Evolutionary conservation across 2,888 invertebrate genomes (phyloP), one percentile per base, ranked within the genome.

Genomic region (Thelaira solivaga): DNA sequence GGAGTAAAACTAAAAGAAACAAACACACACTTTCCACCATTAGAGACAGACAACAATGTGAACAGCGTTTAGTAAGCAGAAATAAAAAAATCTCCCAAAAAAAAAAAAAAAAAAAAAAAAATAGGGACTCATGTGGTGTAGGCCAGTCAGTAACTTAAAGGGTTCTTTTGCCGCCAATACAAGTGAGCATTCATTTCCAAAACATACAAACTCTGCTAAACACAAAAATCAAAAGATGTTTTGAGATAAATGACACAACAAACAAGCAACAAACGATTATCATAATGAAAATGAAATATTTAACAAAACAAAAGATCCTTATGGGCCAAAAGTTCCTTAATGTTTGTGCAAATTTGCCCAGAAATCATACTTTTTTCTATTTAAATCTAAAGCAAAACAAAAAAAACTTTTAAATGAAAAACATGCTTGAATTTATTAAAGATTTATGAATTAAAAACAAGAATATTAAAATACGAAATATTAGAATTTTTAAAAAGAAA

Each of bases 221-320:
- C 65, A 64, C 26, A 18, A 61, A n/a, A 34, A 39, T 51, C 20
- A 43, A 74, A 74, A 74, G 69, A 26, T 61, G 69, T 72, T 69
- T 74, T 65, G 65, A 78, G 69, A 78, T 69, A 65, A 78, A 78
- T 78, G 78, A 78, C 74, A 78, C 69, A 74, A 78, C 67, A 78
- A 74, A 53, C 69, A 74, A 71, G 74, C 69, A 74, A 78, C 67
- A 78, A 74, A 53, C 69, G 78, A 71, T 78, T 78, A 74, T 71
- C 61, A 74, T 71, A 74, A 78, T 74, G 65, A 78, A 78, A 74
- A n/a, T n/a, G 74, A 74, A 69, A 78, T 78, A 71, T 74, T 69
- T 62, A 49, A 18, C 45, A 49, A 36, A 45, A 41, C 10, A 20
- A 57, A 41, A 72, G 59, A 62, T 26, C 16, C 36, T 47, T 6